phyloP scores from a whole-genome alignment of 2,797 vertebrate genomes.

The Mormyrops attenuatus region DNA sequence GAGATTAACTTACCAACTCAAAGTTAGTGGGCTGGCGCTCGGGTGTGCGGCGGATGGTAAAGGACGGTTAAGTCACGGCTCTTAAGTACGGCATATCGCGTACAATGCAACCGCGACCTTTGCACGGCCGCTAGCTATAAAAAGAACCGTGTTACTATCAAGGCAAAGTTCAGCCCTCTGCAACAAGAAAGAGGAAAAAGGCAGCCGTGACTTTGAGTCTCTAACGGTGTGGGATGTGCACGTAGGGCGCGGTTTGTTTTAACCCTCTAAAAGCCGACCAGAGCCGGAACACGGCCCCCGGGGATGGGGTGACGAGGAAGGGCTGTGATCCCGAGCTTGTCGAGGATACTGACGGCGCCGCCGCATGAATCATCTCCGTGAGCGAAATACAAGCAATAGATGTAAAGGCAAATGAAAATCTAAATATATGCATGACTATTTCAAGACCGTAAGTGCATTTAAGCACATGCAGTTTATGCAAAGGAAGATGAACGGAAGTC shows the following conservation, averaged over 20 bases:
- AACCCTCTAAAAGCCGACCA: constrained; percentile 28
- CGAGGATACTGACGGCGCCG: background rate
- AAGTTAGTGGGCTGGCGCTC: background rate
- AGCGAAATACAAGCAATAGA: background rate
- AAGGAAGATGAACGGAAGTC: background rate
- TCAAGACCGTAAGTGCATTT: background rate
- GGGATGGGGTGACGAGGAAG: background rate
- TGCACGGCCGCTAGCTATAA: constrained; percentile 16
- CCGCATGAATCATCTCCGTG: background rate
- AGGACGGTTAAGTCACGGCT: background rate
- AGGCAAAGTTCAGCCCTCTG: constrained; percentile 37
- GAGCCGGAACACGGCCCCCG: background rate
- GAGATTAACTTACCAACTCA: constrained; percentile 18
- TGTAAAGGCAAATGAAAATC: background rate
- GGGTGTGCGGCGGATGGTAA: background rate
- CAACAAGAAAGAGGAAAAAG: background rate
- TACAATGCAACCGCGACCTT: constrained; percentile 9
- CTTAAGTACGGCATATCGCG: background rate
- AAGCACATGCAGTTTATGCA: background rate
- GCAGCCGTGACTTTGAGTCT: background rate
- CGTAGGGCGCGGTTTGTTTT: constrained; percentile 36
- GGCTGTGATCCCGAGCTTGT: background rate
- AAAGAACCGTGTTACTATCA: background rate
- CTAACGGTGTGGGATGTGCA: constrained; percentile 38
- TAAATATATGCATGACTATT: background rate